Conservation (phyloP, 1,140 invertebrate genomes). For the Cardiocondyla obscurior region DNA sequence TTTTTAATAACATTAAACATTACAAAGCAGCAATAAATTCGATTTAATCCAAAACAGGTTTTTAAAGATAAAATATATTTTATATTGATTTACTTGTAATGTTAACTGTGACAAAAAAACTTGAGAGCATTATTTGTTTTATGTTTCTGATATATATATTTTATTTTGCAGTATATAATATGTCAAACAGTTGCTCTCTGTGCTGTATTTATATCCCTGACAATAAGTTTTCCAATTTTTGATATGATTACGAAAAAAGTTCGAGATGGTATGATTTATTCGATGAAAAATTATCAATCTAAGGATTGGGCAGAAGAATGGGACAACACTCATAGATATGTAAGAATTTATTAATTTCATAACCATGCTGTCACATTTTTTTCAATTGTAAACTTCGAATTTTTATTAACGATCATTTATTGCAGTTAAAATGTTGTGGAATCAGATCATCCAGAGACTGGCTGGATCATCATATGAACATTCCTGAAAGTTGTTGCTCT, state of each 20-base stretch:
- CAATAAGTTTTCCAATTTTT: constrained; percentile 72
- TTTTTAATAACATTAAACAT: too few species aligned
- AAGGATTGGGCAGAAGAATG: constrained; percentile 67
- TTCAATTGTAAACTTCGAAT: not conserved
- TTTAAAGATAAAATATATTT: too few species aligned
- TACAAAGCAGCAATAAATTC: too few species aligned
- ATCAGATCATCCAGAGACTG: constrained; percentile 72
- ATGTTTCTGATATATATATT: not conserved
- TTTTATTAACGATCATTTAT: not conserved
- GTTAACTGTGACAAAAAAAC: not conserved
- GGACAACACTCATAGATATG: constrained; percentile 76
- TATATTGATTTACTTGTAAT: not conserved
- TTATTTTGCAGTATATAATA: constrained; percentile 66
- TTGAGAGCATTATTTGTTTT: not conserved
- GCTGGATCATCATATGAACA: constrained; percentile 59
- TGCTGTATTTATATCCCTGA: constrained; percentile 62
- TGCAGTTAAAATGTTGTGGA: constrained; percentile 73
- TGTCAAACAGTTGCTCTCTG: constrained; percentile 59
- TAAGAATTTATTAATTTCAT: constrained; percentile 42
- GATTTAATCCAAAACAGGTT: too few species aligned
- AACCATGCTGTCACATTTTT: not conserved
- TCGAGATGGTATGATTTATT: constrained; percentile 65
- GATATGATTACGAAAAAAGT: constrained; percentile 66
- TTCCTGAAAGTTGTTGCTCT: constrained; percentile 74
- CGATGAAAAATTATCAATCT: constrained; percentile 68